phyloP scores from a whole-genome alignment of 2,888 invertebrate species.

The Oegoconia quadripuncta region DNA sequence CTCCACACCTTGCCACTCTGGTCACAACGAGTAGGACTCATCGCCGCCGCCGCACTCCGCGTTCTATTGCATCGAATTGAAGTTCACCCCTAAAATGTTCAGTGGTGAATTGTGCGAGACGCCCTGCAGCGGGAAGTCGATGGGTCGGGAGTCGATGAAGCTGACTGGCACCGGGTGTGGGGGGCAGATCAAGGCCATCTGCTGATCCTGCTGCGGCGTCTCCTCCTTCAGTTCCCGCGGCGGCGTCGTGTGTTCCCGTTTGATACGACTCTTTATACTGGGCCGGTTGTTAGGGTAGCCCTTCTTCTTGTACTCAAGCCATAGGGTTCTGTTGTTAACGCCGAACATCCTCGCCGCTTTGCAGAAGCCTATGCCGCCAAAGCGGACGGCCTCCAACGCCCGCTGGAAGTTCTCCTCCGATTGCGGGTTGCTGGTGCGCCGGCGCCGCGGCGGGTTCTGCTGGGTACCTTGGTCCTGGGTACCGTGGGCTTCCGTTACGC shows the following conservation, averaged over 20 bases:
- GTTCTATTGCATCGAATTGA: constrained; percentile 86
- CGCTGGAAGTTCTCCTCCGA: constrained; percentile 90
- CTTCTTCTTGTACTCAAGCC: constrained; percentile 91
- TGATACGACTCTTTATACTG: constrained; percentile 87
- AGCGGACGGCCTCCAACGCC: constrained; percentile 89
- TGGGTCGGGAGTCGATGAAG: constrained; percentile 84
- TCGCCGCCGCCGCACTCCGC: constrained; percentile 54
- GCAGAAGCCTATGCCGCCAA: constrained; percentile 91
- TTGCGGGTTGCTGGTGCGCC: constrained; percentile 88
- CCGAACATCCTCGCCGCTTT: constrained; percentile 91
- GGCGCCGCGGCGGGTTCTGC: constrained; percentile 75
- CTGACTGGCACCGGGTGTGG: constrained; percentile 83
- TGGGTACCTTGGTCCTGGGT: constrained; percentile 40
- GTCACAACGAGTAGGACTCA: constrained; percentile 62
- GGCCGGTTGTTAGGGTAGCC: constrained; percentile 90
- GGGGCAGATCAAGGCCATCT: constrained; percentile 80
- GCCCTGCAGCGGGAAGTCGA: constrained; percentile 83
- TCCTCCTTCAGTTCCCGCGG: constrained; percentile 77
- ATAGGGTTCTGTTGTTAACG: constrained; percentile 90
- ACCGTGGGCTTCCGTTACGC: constrained; percentile 39
- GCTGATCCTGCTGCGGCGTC: constrained; percentile 44
- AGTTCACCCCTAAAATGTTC: constrained; percentile 87
- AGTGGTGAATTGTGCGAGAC: constrained; percentile 81
- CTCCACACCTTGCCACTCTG: constrained; percentile 48
- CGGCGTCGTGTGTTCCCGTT: constrained; percentile 82